phyloP scores from a whole-genome alignment of 2,888 invertebrate genomes.

The Mechanitis mazaeus region DNA sequence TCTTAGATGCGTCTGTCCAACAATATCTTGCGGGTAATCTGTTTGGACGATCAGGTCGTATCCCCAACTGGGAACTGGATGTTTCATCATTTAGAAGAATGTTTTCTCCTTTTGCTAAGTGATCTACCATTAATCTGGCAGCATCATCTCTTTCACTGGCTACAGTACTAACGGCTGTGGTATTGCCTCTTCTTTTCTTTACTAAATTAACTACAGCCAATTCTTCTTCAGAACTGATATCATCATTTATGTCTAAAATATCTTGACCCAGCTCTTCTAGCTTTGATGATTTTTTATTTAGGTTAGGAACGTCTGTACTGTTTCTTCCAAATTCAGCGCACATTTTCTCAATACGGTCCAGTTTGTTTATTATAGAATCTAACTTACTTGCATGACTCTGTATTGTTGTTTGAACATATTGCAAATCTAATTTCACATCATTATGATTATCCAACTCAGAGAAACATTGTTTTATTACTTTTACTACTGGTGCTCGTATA shows the following conservation, averaged over 20 bases:
- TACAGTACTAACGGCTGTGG: conserved; percentile 27
- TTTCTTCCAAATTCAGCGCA: conserved; percentile 33
- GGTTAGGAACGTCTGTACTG: conserved; percentile 26
- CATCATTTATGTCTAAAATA: conserved; percentile 40
- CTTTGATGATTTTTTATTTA: conserved; percentile 41
- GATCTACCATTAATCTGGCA: conserved; percentile 17
- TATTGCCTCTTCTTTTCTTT: conserved; percentile 35
- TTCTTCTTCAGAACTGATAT: conserved; percentile 48
- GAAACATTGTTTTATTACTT: conserved; percentile 53
- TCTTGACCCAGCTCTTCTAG: conserved; percentile 55
- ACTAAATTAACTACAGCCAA: conserved; percentile 36
- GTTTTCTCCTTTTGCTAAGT: conserved; percentile 42
- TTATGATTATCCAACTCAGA: conserved; percentile 40
- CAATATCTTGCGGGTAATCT: conserved; percentile 58
- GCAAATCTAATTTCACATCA: conserved; percentile 38
- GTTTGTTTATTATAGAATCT: conserved; percentile 48
- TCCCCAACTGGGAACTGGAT: conserved; percentile 30
- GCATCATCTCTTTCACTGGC: conserved; percentile 21
- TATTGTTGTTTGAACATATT: conserved; percentile 41
- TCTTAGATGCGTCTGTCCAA: conserved; percentile 56
- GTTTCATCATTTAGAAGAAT: conserved; percentile 28
- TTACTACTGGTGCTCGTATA: conserved; percentile 53
- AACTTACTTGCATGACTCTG: conserved; percentile 45
- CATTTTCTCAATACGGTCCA: conserved; percentile 51
- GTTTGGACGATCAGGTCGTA: conserved; percentile 44